Base-by-base conservation (phyloP, 2,797 vertebrate genomes). In the Schizopygopsis malacanthus region DNA sequence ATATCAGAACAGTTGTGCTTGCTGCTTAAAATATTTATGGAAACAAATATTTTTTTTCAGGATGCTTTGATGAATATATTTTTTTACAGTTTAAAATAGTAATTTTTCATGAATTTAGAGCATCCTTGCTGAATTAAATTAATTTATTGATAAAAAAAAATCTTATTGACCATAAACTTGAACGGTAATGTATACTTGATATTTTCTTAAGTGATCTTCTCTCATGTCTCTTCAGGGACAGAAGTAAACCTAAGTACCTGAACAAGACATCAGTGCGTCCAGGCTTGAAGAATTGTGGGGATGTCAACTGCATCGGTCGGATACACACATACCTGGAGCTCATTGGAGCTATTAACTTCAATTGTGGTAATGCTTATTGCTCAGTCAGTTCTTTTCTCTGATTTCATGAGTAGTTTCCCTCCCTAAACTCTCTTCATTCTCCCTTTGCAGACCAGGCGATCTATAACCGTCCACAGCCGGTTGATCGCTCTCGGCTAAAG, bases 231-330 rank as follows among this genome's bases (percentile, higher is more conserved):
- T 79, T 43, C 78, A 99, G 98, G 98, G 92, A 96, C 86, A 97
- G 92, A 88, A 96, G 94, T 91, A 99, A 97, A 89, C 98, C 98
- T 67, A 97, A 95, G 88, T 99, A 99, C 94, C 94, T 99, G 91
- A 99, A 99, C 92, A 99, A 99, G 94, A 99, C 98, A 0, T 99
- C 97, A 0, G 98, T 99, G 28, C 97, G 98, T 4, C 98, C 98
- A 0, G 98, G 98, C 82, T 94, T 99, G 77, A 99, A 98, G 96
- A 98, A 99, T 93, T 99, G 98, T 1, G 98, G 98, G 0, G 98
- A 99, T 1, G 98, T 99, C 47, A 99, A 99, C 96, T 99, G 98
- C 92, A 99, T 99, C 20, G 98, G 98, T 78, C 94, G 98, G 79
- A 97, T 99, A 91, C 98, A 99, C 95, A 99, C 97, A 0, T 99